A percentile compares a stretch with the other conserved stretches of the same genome.
These are phyloP conservation scores for Ancistrus triradiatus DNA, from an alignment of 2,113 vertebrate species.

Conservation along the genomic window DNA sequence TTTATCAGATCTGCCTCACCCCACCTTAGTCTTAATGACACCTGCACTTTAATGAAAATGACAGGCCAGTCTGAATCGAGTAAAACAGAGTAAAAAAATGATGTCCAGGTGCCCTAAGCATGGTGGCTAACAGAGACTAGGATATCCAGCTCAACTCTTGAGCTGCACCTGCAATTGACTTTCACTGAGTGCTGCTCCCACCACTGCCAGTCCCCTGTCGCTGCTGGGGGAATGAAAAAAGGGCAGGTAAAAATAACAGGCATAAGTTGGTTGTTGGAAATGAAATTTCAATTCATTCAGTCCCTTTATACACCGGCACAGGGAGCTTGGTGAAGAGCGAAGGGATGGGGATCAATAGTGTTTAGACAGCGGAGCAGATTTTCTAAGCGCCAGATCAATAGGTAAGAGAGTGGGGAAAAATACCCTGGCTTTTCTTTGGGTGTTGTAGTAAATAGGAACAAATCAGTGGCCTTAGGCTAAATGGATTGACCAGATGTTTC, in stretches of 20 bases:
- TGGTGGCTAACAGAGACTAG: slow-evolving; percentile 22
- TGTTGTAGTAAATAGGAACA: slow-evolving; percentile 80
- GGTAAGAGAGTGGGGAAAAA: slow-evolving; percentile 72
- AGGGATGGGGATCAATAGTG: slow-evolving; percentile 82
- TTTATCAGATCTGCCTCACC: neutral
- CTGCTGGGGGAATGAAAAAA: slow-evolving; percentile 39
- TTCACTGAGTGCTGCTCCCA: slow-evolving; percentile 54
- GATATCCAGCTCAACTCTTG: slow-evolving; percentile 40
- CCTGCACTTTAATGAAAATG: slow-evolving; percentile 18
- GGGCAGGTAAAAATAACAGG: slow-evolving; percentile 82
- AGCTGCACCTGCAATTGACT: slow-evolving; percentile 61
- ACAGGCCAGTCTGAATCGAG: neutral
- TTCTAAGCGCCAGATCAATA: slow-evolving; percentile 90
- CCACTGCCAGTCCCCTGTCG: slow-evolving; percentile 62
- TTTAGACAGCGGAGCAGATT: slow-evolving; percentile 88
- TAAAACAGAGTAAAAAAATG: neutral
- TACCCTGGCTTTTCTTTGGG: slow-evolving; percentile 74
- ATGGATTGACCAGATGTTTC: slow-evolving; percentile 82
- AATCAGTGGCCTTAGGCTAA: slow-evolving; percentile 87
- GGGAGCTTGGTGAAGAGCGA: slow-evolving; percentile 71
- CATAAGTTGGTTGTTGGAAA: slow-evolving; percentile 88
- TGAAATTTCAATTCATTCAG: slow-evolving; percentile 88
- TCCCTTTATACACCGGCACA: slow-evolving; percentile 83
- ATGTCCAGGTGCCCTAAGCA: too few species aligned
- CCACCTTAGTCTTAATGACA: slow-evolving; percentile 20